A percentile compares a stretch with the other conserved stretches of the same genome.
Conservation (phyloP, 2,888 invertebrate species). For the Dermolepida albohirtum region DNA sequence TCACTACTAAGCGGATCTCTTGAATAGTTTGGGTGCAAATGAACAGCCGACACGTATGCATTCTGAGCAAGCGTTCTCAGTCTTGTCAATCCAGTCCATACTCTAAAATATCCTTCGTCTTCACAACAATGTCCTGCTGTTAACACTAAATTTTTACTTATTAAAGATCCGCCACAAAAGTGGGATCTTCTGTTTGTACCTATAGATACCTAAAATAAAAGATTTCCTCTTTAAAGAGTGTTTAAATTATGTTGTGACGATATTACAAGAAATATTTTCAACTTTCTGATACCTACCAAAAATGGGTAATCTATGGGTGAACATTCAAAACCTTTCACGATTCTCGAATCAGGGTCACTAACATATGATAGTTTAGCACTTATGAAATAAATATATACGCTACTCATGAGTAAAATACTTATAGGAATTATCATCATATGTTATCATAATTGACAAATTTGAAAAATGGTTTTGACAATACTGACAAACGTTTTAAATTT, state of each 20-base stretch:
- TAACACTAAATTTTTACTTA: constrained; percentile 26
- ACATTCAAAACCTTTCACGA: constrained; percentile 32
- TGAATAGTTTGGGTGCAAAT: constrained; percentile 19
- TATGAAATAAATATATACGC: constrained; percentile 22
- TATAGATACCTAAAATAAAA: constrained; percentile 17
- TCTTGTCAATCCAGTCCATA: constrained; percentile 18
- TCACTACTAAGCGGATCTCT: constrained; percentile 19
- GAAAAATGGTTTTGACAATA: constrained; percentile 8
- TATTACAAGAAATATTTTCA: no score
- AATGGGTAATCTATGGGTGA: constrained; percentile 25
- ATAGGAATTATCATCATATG: constrained; percentile 6
- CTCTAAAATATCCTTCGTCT: constrained; percentile 10
- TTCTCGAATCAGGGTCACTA: constrained; percentile 10
- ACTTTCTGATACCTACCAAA: constrained; percentile 7
- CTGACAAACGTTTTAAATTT: no score
- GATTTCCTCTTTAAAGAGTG: no score
- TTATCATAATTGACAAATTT: constrained; percentile 31
- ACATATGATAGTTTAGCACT: constrained; percentile 5
- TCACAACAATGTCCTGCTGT: constrained; percentile 28
- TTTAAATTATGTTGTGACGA: no score
- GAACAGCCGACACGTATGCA: constrained; percentile 6
- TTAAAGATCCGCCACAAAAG: constrained; percentile 28
- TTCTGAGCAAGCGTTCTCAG: constrained; percentile 5
- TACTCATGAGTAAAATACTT: constrained; percentile 13
- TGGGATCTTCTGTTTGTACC: constrained; percentile 5